These are phyloP conservation scores for Taurulus bubalis DNA, from an alignment of 2,113 vertebrate species.

Conservation along the genomic window DNA sequence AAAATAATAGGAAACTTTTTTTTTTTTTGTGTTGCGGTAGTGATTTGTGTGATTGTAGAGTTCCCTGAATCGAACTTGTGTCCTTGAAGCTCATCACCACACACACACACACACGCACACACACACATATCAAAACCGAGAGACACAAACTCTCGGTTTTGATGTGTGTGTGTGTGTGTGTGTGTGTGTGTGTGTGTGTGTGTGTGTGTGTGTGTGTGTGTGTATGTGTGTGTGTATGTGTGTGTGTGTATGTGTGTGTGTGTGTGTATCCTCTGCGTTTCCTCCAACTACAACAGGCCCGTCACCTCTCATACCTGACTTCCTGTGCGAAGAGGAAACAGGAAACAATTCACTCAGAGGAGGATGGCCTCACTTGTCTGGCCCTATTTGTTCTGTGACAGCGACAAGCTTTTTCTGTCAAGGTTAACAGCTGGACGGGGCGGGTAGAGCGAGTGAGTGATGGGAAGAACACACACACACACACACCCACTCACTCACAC, in stretches of 20 bases:
- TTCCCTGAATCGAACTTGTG: conserved; percentile 29
- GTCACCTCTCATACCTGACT: conserved; percentile 52
- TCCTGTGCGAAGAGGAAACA: conserved; percentile 68
- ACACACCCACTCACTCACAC: conserved; percentile 3
- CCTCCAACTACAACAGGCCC: conserved; percentile 27
- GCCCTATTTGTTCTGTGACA: conserved; percentile 34
- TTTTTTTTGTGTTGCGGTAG: conserved; percentile 31
- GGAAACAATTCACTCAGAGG: conserved; percentile 65
- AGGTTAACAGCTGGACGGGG: conserved; percentile 62
- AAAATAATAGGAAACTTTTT: neutral
- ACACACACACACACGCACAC: conserved; percentile 30
- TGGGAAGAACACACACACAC: conserved; percentile 6
- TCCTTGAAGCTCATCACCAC: conserved; percentile 57
- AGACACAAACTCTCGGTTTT: too few species aligned
- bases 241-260: neutral
- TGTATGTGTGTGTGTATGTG: conserved; percentile 1
- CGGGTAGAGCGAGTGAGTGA: conserved; percentile 5
- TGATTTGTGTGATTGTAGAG: neutral
- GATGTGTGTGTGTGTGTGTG: neutral
- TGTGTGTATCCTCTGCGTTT: conserved; percentile 41
- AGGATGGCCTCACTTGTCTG: conserved; percentile 43
- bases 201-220: neutral
- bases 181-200: conserved; percentile 3
- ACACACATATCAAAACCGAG: conserved; percentile 19
- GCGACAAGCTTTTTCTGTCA: conserved; percentile 45